Percentiles rank a stretch among this genome's conserved stretches.
phyloP scores from a whole-genome alignment of 2,113 vertebrate species.

The Ailuropoda melanoleuca region DNA sequence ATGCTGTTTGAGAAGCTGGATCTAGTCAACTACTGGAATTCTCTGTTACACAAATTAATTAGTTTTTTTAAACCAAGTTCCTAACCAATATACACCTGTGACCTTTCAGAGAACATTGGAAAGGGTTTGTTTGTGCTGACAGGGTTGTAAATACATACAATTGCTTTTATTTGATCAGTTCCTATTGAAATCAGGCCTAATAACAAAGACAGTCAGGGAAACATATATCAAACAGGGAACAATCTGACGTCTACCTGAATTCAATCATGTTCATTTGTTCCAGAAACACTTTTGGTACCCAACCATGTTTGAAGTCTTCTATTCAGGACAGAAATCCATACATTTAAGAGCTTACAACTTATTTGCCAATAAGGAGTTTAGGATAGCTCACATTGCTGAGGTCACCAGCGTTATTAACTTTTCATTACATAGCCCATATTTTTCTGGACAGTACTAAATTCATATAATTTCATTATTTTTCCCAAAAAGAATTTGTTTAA shows the following conservation, averaged over 20 bases:
- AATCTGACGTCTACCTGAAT: conserved; percentile 16
- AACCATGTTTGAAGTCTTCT: background rate
- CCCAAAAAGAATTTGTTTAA: conserved; percentile 24
- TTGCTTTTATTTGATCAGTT: background rate
- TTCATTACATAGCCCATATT: background rate
- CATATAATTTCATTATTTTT: conserved; percentile 36
- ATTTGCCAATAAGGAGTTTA: background rate
- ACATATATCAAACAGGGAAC: background rate
- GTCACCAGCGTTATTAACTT: conserved; percentile 17
- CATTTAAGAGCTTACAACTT: conserved; percentile 19
- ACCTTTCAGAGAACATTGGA: background rate
- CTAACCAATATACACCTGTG: background rate
- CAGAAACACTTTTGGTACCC: background rate
- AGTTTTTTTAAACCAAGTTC: conserved; percentile 39
- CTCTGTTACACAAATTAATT: background rate
- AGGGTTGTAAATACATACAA: background rate
- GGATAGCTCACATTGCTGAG: background rate
- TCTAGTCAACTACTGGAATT: background rate
- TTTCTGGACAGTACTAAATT: conserved; percentile 38
- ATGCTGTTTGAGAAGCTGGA: background rate
- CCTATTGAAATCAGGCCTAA: conserved; percentile 18
- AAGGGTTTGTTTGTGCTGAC: background rate
- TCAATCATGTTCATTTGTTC: conserved; percentile 15
- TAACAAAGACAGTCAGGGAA: conserved; percentile 16
- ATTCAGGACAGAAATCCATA: background rate